Conservation (phyloP, 2,113 vertebrate genomes). For the Syngnathus typhle region DNA sequence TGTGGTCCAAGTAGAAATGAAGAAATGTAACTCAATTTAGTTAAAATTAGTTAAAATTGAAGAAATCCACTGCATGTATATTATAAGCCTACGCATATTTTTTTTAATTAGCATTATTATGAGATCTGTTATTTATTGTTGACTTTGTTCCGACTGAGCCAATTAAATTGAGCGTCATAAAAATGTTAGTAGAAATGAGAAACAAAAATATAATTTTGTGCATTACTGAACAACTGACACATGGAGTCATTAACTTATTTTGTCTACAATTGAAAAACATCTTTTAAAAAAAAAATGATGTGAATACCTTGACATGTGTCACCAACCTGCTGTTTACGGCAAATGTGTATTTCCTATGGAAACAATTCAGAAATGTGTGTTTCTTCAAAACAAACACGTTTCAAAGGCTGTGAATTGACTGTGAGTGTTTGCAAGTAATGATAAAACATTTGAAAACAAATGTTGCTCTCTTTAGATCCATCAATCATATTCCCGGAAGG, state of each 20-base stretch:
- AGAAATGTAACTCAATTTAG: neutral
- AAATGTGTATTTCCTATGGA: constrained; percentile 8
- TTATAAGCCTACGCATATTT: too few species aligned
- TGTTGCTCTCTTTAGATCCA: constrained; percentile 23
- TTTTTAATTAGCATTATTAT: neutral
- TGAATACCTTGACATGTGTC: neutral
- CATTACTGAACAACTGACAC: neutral
- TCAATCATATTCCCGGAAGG: constrained; percentile 18
- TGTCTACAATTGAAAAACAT: neutral
- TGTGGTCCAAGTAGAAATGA: neutral
- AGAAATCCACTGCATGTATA: too few species aligned
- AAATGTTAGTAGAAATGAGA: neutral
- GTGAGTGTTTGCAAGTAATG: neutral
- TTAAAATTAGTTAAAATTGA: too few species aligned
- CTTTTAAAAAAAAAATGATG: neutral
- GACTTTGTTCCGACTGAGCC: neutral
- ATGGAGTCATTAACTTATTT: neutral
- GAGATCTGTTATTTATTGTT: neutral
- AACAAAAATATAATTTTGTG: neutral
- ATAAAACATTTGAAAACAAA: constrained; percentile 28
- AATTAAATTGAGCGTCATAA: neutral
- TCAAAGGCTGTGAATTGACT: constrained; percentile 22
- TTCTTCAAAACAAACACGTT: constrained; percentile 32
- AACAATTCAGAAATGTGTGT: constrained; percentile 1
- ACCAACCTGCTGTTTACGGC: constrained; percentile 8